A percentile compares a stretch with the other conserved stretches of the same genome.
Evolutionary conservation across 2,888 invertebrate genomes (phyloP).

Genomic region (Eupithecia inturbata): DNA sequence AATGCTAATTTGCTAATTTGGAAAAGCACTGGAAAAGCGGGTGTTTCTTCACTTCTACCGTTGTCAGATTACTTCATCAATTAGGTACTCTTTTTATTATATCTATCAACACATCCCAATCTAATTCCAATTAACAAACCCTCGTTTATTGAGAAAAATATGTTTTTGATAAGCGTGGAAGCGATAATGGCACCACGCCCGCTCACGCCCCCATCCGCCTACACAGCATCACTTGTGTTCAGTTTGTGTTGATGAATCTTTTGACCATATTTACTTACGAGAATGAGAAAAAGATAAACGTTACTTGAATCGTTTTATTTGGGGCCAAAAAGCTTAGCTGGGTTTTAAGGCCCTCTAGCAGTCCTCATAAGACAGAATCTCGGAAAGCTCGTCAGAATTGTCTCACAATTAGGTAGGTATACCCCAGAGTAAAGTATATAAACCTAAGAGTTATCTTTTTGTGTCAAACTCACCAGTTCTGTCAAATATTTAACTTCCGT

Average conservation of each 20-base stretch:
- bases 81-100: not conserved
- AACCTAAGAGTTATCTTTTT: too few species aligned
- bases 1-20: too few species aligned
- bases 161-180: slow-evolving; percentile 60
- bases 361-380: not conserved
- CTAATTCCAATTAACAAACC: slow-evolving; percentile 33
- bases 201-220: slow-evolving; percentile 65
- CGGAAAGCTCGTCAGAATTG: too few species aligned
- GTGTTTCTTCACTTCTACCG: not conserved
- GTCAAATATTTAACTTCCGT: too few species aligned
- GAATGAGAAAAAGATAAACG: not conserved
- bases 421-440: not conserved
- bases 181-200: slow-evolving; percentile 64
- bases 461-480: too few species aligned
- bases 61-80: not conserved
- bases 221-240: slow-evolving; percentile 33
- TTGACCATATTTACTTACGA: slow-evolving; percentile 2
- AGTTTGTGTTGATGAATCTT: not conserved
- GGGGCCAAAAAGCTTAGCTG: not conserved
- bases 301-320: not conserved
- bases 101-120: slow-evolving; percentile 22
- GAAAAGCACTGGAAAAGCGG: too few species aligned
- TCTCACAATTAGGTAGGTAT: not conserved
- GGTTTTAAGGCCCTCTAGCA: not conserved
- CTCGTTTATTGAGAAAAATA: slow-evolving; percentile 58